Evolutionary conservation across 2,888 invertebrate genomes (phyloP), one percentile per base, ranked within the genome.

Genomic region (Hymenopus coronatus): DNA sequence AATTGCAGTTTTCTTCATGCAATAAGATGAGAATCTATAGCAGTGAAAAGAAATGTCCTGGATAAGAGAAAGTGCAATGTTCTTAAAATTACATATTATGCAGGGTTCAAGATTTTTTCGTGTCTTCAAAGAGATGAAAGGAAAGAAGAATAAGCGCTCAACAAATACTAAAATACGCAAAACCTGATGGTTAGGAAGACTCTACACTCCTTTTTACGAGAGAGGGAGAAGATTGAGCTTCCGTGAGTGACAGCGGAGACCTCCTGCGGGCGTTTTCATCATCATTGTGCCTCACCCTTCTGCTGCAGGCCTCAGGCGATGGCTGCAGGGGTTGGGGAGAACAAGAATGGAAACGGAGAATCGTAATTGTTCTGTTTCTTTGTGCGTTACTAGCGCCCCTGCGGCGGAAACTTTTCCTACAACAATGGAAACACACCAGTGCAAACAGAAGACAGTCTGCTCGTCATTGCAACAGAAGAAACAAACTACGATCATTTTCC

Each of bases 191-290:
- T 20, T 70, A 70, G 54, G 54, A 70, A 70, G 25, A 3, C 54
- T 70, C 54, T 25, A 70, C 15, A 70, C 54, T 70, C 54, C 20
- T 70, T 40, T 70, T 70, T 70, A 70, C 54, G 25, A 85, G 46
- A 85, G 84, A 84, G 28, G 46, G 40, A 85, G 85, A 46, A 81
- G 87, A 87, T 87, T 82, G 87, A 86, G 81, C 86, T 81, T 81
- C 86, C 81, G 28, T 87, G 87, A 87, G 87, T 89, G 89, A 89
- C 88, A 81, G 85, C 46, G 82, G 87, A 87, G 89, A 87, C 87
- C 89, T 89, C 89, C 89, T 54, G 85, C 89, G 89, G 87, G 46
- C 70, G 89, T 87, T 86, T 89, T 89, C 89, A 84, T 89, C 89
- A 89, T 89, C 89, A 89, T 89, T 70, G 70, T 87, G 85, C 88